These are phyloP conservation scores for Channa striata DNA, from an alignment of 2,797 vertebrate species.

Conservation along the genomic window DNA sequence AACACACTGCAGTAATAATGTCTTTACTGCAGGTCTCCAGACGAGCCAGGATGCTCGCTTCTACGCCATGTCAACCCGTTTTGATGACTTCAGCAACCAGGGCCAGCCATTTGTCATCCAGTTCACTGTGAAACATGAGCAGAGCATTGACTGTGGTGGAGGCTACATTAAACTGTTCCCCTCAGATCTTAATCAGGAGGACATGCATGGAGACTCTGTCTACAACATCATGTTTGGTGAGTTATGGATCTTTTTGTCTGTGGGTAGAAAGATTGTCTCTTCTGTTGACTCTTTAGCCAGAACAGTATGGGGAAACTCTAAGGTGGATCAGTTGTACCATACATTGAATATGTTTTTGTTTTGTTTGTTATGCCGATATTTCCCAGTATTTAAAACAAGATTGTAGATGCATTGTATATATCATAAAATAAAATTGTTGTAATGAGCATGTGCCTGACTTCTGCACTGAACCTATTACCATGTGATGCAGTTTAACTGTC, in stretches of 20 bases:
- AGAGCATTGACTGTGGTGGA: constrained; percentile 88
- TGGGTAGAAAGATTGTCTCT: not conserved
- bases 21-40: constrained; percentile 82
- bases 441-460: too few relatives aligned
- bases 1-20: not conserved
- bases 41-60: constrained; percentile 86
- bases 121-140: constrained; percentile 89
- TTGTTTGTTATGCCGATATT: too few relatives aligned
- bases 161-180: constrained; percentile 88
- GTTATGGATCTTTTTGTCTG: constrained; percentile 13
- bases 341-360: too few relatives aligned
- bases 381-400: too few relatives aligned
- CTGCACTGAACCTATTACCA: too few relatives aligned
- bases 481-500: too few relatives aligned
- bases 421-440: too few relatives aligned
- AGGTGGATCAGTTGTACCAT: too few relatives aligned
- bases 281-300: too few relatives aligned
- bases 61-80: constrained; percentile 86
- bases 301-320: too few relatives aligned
- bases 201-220: constrained; percentile 85
- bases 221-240: constrained; percentile 91
- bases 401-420: too few relatives aligned
- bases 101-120: constrained; percentile 84
- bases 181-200: constrained; percentile 84
- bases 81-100: constrained; percentile 87